These are phyloP conservation scores for Poeciliopsis turrubarensis DNA, from an alignment of 2,113 vertebrate species.

Conservation along the genomic window DNA sequence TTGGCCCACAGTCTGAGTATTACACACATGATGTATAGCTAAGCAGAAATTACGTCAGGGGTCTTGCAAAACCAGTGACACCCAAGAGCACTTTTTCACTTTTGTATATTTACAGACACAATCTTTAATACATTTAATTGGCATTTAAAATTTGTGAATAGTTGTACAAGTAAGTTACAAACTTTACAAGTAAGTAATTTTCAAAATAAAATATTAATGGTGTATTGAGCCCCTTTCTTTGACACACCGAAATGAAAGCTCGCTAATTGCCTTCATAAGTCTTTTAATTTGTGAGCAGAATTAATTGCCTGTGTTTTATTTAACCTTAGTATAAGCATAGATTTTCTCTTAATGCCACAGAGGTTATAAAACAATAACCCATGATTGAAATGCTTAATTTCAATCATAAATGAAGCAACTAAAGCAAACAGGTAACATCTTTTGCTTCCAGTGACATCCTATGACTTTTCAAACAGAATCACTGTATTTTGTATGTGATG, in stretches of 20 bases:
- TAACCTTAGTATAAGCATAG: background rate
- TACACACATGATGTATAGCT: background rate
- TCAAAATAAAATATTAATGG: too few relatives aligned
- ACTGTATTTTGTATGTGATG: conserved; percentile 15
- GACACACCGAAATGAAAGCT: too few relatives aligned
- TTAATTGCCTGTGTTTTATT: background rate
- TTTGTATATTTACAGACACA: background rate
- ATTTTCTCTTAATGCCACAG: background rate
- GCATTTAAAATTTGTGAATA: too few relatives aligned
- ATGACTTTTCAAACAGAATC: too few relatives aligned
- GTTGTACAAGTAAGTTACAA: too few relatives aligned
- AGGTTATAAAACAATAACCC: background rate
- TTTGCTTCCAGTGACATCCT: background rate
- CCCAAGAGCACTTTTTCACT: background rate
- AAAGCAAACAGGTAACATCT: background rate
- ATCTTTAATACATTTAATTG: background rate
- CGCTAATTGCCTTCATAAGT: background rate
- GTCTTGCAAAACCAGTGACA: background rate
- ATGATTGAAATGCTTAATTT: too few relatives aligned
- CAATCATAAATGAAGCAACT: background rate
- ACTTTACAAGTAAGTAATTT: too few relatives aligned
- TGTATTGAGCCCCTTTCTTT: too few relatives aligned
- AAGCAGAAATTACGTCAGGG: background rate
- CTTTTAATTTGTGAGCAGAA: background rate
- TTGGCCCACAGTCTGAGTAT: background rate